Percentiles rank a stretch among this genome's conserved stretches.
Evolutionary conservation across 2,797 vertebrate species (phyloP).

Genomic region (Thunnus albacares): DNA sequence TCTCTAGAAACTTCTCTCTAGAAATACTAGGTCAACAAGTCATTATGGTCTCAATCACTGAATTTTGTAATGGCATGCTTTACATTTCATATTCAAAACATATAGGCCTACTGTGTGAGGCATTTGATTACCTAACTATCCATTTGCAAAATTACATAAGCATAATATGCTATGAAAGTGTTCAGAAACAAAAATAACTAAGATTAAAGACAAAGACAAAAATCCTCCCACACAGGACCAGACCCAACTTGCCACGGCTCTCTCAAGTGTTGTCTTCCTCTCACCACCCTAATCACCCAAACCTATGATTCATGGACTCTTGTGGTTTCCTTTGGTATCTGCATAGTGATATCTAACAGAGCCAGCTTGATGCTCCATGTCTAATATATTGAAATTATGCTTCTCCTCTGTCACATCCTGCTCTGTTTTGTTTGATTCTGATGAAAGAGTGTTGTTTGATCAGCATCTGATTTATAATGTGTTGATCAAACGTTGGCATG

Average conservation of each 20-base stretch:
- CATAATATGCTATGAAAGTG: background rate
- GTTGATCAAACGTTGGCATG: conserved; percentile 66
- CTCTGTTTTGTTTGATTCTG: conserved; percentile 63
- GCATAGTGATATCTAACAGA: background rate
- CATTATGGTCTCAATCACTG: background rate
- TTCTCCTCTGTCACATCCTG: conserved; percentile 46
- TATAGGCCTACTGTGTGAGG: no score
- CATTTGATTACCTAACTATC: background rate
- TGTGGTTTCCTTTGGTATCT: background rate
- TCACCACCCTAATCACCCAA: background rate
- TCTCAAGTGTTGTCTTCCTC: background rate
- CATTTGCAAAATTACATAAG: background rate
- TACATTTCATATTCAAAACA: background rate
- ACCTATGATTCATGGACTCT: background rate
- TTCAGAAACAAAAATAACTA: background rate
- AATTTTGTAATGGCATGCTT: background rate
- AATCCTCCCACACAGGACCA: background rate
- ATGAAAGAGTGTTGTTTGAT: conserved; percentile 71
- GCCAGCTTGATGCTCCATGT: conserved; percentile 15
- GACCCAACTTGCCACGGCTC: background rate
- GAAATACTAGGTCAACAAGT: no score
- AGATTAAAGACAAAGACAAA: background rate
- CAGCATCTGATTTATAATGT: conserved; percentile 34
- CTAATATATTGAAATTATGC: conserved; percentile 41
- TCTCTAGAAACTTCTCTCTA: no score